Evolutionary conservation across 2,113 vertebrate species (phyloP), one percentile per base, ranked within the genome.

Genomic region (Phylloscopus whistleri): DNA sequence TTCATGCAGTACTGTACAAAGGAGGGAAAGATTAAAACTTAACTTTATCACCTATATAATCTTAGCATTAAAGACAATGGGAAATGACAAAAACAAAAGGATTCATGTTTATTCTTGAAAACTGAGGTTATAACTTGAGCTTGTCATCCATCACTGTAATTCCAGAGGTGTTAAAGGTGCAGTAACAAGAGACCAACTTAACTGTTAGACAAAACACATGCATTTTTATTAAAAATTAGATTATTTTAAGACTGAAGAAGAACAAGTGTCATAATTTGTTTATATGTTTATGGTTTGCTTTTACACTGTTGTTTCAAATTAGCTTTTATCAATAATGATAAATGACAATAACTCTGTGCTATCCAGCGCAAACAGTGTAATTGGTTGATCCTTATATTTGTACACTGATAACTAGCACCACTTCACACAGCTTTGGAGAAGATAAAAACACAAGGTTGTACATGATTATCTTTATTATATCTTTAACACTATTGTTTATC

Each of bases 1-100:
- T 95, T 97, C 74, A 97, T 97, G 92, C 99, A 99, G 93, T 98
- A 99, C 99, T 99, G 90, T 37, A 69, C 66, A 95, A 81, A 53
- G 18, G 74, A 91, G 9, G 11, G 24, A 90, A 87, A 95, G 33
- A 92, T 27, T 93, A 95, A 94, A 92, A 30, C 23, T 51, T 16
- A 31, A 62, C 14, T 56, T 70, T 44, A 94, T 95, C 55, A 89
- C 9, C 27, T 53, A 69, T 35, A 64, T 35, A 43, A 70, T 56
- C 33, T 69, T 39, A 60, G 5, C 43, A 72, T 55, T 59, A 67
- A 76, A 76, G 75, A 76, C 27, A 44, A n/a, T 64, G 21, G n/a
- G 17, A 63, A 56, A 14, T 1, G 5, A 75, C 27, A 72, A 64
- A 89, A 86, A 33, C 5, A 20, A 44, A 62, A 53, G 63, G 21